Evolutionary conservation across 2,113 vertebrate genomes (phyloP), one percentile per base, ranked within the genome.

Genomic region (Xenopus laevis): DNA sequence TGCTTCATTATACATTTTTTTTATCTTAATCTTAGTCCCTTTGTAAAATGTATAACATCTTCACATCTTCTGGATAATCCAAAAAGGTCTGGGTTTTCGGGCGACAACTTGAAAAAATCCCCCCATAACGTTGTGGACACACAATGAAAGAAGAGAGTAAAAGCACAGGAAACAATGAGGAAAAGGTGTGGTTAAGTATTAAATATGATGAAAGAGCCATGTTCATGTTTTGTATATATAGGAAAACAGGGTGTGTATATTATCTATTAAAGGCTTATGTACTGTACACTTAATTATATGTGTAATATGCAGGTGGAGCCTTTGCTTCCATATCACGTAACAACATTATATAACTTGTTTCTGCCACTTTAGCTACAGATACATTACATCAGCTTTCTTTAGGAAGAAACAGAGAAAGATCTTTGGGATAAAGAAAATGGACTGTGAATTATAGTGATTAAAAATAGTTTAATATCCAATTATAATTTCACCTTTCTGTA

Each of bases 231-330:
- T n/a, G 33, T 65, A 58, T 69, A 59, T 63, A 75, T 40, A 68
- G 68, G 73, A 53, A 75, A 58, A 68, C 27, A 53, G 67, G 74
- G 74, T 57, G 60, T 70, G 67, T 68, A 68, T 68, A 66, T 23
- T 21, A 68, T 53, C 50, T 52, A 75, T 68, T 68, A 75, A 55
- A 68, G 45, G 45, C 68, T 46, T 77, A 63, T 77, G 74, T 64
- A 70, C 67, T 70, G 67, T 64, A 70, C 74, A 77, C 67, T 64
- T 77, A 77, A 77, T 77, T 77, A 77, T 69, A 77, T 23, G 58
- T 61, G 58, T 55, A 13, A 23, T 69, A 76, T 64, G 67, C 59
- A 50, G 10, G 46, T 21, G 10, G 17, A 50, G 65, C 10, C 21
- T 65, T 12, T 60, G 58, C 18, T 23, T 23, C 45, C n/a, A 55